A percentile compares a stretch with the other conserved stretches of the same genome.
phyloP scores from a whole-genome alignment of 2,888 invertebrate genomes.

The Drosophila mayaguana region DNA sequence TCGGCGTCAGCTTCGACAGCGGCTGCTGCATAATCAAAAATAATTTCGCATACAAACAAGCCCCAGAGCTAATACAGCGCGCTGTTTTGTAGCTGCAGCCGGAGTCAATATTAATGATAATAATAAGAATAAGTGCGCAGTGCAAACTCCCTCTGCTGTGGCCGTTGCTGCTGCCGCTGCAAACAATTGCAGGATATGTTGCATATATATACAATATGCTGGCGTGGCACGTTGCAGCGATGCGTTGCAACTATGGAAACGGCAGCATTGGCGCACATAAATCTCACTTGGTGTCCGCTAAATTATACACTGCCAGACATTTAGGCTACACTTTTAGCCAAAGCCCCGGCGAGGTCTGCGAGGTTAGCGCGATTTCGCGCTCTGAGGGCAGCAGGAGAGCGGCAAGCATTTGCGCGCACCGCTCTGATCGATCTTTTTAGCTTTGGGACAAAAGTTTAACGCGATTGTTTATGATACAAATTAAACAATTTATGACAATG shows the following conservation, averaged over 20 bases:
- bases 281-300: slow-evolving; percentile 85
- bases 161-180: not conserved
- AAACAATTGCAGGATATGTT: slow-evolving; percentile 71
- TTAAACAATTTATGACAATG: slow-evolving; percentile 86
- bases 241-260: slow-evolving; percentile 55
- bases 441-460: slow-evolving; percentile 84
- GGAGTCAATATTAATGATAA: slow-evolving; percentile 74
- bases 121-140: slow-evolving; percentile 80
- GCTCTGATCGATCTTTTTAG: slow-evolving; percentile 83
- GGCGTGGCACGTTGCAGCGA: slow-evolving; percentile 33
- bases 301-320: slow-evolving; percentile 85
- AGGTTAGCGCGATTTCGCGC: slow-evolving; percentile 1
- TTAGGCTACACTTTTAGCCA: slow-evolving; percentile 83
- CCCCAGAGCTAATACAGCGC: slow-evolving; percentile 63
- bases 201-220: slow-evolving; percentile 36
- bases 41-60: slow-evolving; percentile 81
- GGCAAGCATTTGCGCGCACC: slow-evolving; percentile 24
- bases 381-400: slow-evolving; percentile 30
- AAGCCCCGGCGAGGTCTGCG: slow-evolving; percentile 37
- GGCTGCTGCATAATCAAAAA: slow-evolving; percentile 76
- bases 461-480: slow-evolving; percentile 86
- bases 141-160: slow-evolving; percentile 45
- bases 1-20: slow-evolving; percentile 24
- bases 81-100: slow-evolving; percentile 42
- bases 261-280: slow-evolving; percentile 83